phyloP scores from a whole-genome alignment of 2,113 vertebrate species.

The Rafetus swinhoei region DNA sequence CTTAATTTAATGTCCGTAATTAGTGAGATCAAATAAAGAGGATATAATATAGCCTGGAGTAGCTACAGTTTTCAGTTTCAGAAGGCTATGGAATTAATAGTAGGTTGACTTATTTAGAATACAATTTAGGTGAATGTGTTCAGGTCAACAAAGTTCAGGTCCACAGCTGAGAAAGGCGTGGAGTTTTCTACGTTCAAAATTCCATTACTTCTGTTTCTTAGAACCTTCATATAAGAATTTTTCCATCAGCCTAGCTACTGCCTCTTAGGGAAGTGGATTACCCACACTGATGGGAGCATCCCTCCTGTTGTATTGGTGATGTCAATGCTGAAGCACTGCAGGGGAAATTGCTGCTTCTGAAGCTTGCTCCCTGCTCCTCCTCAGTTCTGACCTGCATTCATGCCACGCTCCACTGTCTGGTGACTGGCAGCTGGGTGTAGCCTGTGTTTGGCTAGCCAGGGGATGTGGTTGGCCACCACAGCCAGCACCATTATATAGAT shows the following conservation, averaged over 20 bases:
- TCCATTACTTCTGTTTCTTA: not conserved
- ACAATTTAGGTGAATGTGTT: not conserved
- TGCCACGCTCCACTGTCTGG: no score
- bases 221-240: not conserved
- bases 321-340: not conserved
- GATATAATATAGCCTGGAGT: not conserved
- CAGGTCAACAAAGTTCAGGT: not conserved
- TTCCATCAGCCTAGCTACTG: not conserved
- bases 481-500: no score
- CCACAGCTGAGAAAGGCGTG: not conserved
- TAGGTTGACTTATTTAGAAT: not conserved
- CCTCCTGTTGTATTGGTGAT: not conserved
- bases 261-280: not conserved
- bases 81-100: not conserved
- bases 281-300: not conserved
- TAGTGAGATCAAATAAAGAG: not conserved
- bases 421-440: no score
- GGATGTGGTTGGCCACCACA: no score
- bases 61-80: not conserved
- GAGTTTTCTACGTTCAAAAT: not conserved
- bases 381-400: no score
- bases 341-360: no score
- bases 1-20: not conserved
- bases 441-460: no score
- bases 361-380: no score